Percentiles rank a stretch among this genome's conserved stretches.
Conservation (phyloP, 2,113 vertebrate species). For the Xiphorhynchus elegans region DNA sequence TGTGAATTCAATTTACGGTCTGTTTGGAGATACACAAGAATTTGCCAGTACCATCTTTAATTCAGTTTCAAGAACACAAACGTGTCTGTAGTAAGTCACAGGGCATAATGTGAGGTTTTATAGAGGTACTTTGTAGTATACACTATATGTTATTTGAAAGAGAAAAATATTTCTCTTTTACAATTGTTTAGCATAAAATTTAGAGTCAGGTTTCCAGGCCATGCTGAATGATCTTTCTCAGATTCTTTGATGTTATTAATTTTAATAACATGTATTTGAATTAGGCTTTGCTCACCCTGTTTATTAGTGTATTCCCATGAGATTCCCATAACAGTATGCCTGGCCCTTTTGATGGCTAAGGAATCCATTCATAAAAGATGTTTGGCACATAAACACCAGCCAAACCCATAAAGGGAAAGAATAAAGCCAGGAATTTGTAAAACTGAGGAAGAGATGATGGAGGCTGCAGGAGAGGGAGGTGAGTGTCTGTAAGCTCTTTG, state of each 20-base stretch:
- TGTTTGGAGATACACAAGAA: background rate
- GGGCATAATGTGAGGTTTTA: constrained; percentile 14
- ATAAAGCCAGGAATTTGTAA: background rate
- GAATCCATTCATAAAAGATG: background rate
- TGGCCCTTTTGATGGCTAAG: background rate
- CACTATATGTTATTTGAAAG: background rate
- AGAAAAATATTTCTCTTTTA: background rate
- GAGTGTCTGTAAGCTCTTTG: background rate
- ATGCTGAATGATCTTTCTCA: background rate
- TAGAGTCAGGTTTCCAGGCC: background rate
- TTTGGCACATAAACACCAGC: background rate
- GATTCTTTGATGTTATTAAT: background rate
- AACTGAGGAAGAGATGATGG: background rate
- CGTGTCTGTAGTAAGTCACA: background rate
- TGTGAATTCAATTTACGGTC: background rate
- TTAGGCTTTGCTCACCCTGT: background rate
- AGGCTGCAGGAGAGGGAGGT: background rate
- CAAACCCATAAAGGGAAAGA: background rate
- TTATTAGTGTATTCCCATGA: background rate
- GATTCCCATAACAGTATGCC: background rate
- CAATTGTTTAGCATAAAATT: background rate
- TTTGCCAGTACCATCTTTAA: background rate
- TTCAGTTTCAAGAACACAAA: constrained; percentile 14
- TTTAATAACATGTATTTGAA: background rate
- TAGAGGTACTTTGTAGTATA: background rate